Base-by-base conservation (phyloP, 2,797 vertebrate genomes). In the Arnoldichthys spilopterus region DNA sequence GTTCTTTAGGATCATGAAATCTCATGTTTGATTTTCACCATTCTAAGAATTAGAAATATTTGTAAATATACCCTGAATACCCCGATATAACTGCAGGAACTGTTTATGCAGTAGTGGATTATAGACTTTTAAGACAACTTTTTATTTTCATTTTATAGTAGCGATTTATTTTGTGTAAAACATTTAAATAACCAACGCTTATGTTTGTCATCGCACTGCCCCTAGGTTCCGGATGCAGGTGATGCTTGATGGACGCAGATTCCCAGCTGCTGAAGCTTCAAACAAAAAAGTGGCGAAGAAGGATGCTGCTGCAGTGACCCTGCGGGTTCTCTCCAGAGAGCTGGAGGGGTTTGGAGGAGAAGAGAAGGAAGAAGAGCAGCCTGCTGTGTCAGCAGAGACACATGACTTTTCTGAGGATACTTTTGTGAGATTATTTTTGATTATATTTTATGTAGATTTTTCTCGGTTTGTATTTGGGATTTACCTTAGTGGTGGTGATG, bases 221-320 rank as follows among this genome's bases (percentile, higher is more conserved):
- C 51, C 18, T 88, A 99, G 98, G 78, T 99, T 99, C 86, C 96
- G 94, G 80, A 98, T 98, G 94, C 97, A 98, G 90, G 97, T 96
- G 0, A 93, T 97, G 91, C 94, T 99, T 7, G 95, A 94, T 0
- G 94, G 95, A 32, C 95, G 95, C 30, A 85, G 85, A 43, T 99
- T 98, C 88, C 97, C 97, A 4, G 88, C 95, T 0, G 96, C 95
- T 0, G 97, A 98, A 86, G 98, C 96, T 1, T 95, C 96, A 51
- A 99, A 95, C 88, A 99, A 99, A 87, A 99, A 98, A 74, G 92
- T 96, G 0, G 98, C 97, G 0, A 99, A 98, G 78, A 98, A 99
- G 82, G 96, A 98, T 0, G 97, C 98, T 0, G 97, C 97, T 0
- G 92, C 95, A 0, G 94, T 94, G 0, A 96, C 98, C 0, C 91